phyloP scores from a whole-genome alignment of 1,140 invertebrate species.

The Ips nitidus region DNA sequence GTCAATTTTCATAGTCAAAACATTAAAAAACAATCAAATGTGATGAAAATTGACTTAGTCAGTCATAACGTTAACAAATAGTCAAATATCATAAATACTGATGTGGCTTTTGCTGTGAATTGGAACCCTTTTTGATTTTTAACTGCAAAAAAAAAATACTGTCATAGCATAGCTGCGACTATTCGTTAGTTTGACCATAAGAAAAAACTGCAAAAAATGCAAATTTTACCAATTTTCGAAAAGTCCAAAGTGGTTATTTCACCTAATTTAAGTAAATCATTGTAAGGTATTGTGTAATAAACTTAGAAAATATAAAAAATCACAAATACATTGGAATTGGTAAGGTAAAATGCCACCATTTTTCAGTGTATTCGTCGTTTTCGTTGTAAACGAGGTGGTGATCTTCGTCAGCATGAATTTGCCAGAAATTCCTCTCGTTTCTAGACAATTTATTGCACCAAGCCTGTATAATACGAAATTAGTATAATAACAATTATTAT shows the following conservation, averaged over 20 bases:
- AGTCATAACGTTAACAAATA: too few relatives aligned
- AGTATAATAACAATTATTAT: not conserved
- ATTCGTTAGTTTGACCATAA: too few relatives aligned
- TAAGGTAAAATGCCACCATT: constrained; percentile 39
- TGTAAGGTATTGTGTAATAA: too few relatives aligned
- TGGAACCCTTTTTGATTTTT: too few relatives aligned
- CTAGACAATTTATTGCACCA: constrained; percentile 44
- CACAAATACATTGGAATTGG: constrained; percentile 38
- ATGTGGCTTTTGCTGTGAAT: too few relatives aligned
- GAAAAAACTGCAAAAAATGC: too few relatives aligned
- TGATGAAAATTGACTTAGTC: too few relatives aligned
- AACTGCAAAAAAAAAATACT: too few relatives aligned
- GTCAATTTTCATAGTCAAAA: not conserved
- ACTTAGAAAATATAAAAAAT: not conserved
- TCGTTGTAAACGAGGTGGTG: constrained; percentile 41
- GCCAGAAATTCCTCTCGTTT: constrained; percentile 42
- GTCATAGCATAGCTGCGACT: too few relatives aligned
- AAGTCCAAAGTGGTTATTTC: not conserved
- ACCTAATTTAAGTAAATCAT: not conserved
- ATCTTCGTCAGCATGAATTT: constrained; percentile 39
- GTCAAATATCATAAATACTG: too few relatives aligned
- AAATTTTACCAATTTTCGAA: not conserved
- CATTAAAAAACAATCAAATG: not conserved
- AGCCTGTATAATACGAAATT: constrained; percentile 34
- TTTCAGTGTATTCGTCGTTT: constrained; percentile 31